Base-by-base conservation (phyloP, 2,113 vertebrate genomes). In the Petrocephalus microphthalmus region DNA sequence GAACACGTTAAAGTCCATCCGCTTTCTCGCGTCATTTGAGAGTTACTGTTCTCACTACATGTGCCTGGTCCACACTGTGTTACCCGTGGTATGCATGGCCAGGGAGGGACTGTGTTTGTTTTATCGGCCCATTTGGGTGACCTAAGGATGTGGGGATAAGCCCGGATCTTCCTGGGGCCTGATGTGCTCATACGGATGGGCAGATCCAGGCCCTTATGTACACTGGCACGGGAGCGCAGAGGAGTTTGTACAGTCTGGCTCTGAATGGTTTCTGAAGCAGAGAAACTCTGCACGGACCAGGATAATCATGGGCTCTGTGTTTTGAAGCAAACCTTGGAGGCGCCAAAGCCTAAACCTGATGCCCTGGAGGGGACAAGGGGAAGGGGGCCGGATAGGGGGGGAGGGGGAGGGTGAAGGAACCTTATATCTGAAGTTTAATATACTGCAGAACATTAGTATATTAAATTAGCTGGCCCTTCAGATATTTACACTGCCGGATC, bases 191-290 rank as follows among this genome's bases (percentile, higher is more conserved):
- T 85, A 52, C 19, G 78, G 52, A 91, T 57, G 19, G 51, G 89
- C 81, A 53, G 64, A 3, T 85, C 60, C 84, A 60, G 42, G 42
- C 1, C 17, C 25, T 53, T 91, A 89, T 91, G 84, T 92, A 90
- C 87, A 91, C 90, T 90, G 90, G 90, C 90, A 85, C 2, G 13
- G 7, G 25, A 47, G 71, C 87, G 22, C 37, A 33, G 19, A 87
- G 89, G 54, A 87, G 91, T 90, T 91, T 91, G 88, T 84, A 89
- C 88, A 91, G 85, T 84, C 78, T 92, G 90, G 87, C 88, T 88
- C 86, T 91, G 87, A 89, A 90, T 90, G 90, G 89, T 90, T 92
- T 92, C 89, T 83, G 67, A 67, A 88, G 89, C 86, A 89, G 64
- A 89, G 52, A 89, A 47, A 4, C 82, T 60, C 45, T 88, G 88